These are phyloP conservation scores for Acleris emargana DNA, from an alignment of 2,888 invertebrate species.

Conservation along the genomic window DNA sequence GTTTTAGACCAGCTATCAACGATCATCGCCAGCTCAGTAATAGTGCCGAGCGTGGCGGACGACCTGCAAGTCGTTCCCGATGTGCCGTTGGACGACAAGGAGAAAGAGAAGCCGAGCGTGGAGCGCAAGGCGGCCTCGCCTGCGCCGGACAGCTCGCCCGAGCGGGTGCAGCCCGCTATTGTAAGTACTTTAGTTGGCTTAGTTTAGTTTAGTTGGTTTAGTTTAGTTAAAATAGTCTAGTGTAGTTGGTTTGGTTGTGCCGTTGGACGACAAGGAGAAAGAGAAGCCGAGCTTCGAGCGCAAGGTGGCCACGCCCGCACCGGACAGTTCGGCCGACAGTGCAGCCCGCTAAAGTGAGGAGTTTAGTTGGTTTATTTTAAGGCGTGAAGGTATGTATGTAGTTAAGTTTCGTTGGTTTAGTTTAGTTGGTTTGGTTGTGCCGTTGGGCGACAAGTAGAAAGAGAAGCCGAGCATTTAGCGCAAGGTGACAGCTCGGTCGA, in stretches of 20 bases:
- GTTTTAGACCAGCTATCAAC: constrained; percentile 83
- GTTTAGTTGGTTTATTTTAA: too few species aligned
- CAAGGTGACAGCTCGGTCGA: constrained; percentile 51
- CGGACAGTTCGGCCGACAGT: constrained; percentile 54
- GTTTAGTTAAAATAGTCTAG: too few species aligned
- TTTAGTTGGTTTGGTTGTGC: constrained; percentile 45
- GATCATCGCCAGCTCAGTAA: constrained; percentile 82
- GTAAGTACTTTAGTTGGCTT: constrained; percentile 50
- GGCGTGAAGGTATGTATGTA: too few species aligned
- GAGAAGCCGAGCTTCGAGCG: constrained; percentile 47
- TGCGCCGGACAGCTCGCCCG: constrained; percentile 53
- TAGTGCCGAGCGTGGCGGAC: constrained; percentile 72
- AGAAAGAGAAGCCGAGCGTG: constrained; percentile 49
- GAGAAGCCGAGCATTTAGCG: constrained; percentile 47
- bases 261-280: constrained; percentile 57
- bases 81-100: constrained; percentile 62
- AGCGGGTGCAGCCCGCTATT: constrained; percentile 57
- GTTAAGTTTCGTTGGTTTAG: too few species aligned
- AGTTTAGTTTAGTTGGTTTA: too few species aligned
- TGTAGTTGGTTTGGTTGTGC: constrained; percentile 47
- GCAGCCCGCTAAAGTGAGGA: constrained; percentile 61
- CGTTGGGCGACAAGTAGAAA: constrained; percentile 57
- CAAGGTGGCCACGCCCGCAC: constrained; percentile 52
- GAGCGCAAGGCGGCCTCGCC: constrained; percentile 48
- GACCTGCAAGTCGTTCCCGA: constrained; percentile 84